Evolutionary conservation across 2,113 vertebrate species (phyloP), one percentile per base, ranked within the genome.

Genomic region (Seriola quinqueradiata): DNA sequence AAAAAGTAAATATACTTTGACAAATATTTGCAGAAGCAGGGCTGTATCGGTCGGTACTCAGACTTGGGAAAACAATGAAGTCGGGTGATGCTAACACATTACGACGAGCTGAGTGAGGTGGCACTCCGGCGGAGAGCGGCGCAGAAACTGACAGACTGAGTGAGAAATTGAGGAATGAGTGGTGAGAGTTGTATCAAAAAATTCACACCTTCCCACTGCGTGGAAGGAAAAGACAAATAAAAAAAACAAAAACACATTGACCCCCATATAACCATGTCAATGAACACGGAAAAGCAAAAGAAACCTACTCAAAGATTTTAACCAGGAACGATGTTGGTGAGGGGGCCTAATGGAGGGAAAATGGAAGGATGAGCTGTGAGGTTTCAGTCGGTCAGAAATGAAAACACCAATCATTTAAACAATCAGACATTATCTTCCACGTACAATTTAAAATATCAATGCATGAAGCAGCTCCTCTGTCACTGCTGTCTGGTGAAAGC

Each of bases 141-240:
- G 73, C 34, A 73, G n/a, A 74, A 81, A 77, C 65, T 75, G 79
- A 67, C 46, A 87, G 68, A 48, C 55, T 23, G 69, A 46, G 61
- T 60, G 69, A 72, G 73, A 74, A 55, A 57, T 36, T 40, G 28
- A 81, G 14, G 64, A 21, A 28, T 2, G 13, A 63, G 48, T 14
- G 34, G 54, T 40, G 55, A 79, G 44, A 82, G 17, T 12, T 38
- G 23, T 58, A 78, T 46, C 4, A 8, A 59, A 36, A 77, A 78
- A 76, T 80, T 79, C 44, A 55, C 1, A 67, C 57, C 81, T 36
- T 36, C 34, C 4, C 77, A 60, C 55, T 50, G n/a, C 25, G 17
- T 0, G 2, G 17, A 54, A 59, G 4, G 38, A 70, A 66, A 68
- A 54, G 4, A 57, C 42, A 38, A 58, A 50, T 0, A 28, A 48